These are phyloP conservation scores for Caenorhabditis angaria DNA, from an alignment of 2,888 invertebrate species.

Conservation along the genomic window DNA sequence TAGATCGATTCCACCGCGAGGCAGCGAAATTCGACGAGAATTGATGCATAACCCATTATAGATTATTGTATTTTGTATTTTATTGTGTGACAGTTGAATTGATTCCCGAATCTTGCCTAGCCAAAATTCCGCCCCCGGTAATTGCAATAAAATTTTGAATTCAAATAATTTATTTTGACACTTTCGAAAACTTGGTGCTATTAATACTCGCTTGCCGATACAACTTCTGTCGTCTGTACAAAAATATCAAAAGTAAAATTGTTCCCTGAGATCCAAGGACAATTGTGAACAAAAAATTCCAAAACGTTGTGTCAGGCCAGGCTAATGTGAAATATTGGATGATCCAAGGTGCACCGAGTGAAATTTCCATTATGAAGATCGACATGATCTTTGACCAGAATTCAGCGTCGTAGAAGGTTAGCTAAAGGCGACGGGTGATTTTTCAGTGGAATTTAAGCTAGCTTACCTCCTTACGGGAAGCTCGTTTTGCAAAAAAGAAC, in stretches of 20 bases:
- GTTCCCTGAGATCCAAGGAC: constrained; percentile 47
- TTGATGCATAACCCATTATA: constrained; percentile 41
- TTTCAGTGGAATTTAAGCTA: neutral
- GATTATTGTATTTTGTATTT: neutral
- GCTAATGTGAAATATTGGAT: constrained; percentile 55
- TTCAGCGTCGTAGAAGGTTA: constrained; percentile 27
- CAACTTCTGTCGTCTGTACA: constrained; percentile 32
- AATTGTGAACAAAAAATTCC: constrained; percentile 58
- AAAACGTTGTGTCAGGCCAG: constrained; percentile 28
- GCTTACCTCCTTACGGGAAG: neutral
- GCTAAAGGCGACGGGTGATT: too few relatives aligned
- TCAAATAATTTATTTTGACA: too few relatives aligned
- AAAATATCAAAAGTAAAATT: constrained; percentile 37
- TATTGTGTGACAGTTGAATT: too few relatives aligned
- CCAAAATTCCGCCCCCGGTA: too few relatives aligned
- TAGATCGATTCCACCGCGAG: constrained; percentile 47
- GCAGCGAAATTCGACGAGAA: constrained; percentile 51
- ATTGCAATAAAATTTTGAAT: too few relatives aligned
- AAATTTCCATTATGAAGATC: constrained; percentile 56
- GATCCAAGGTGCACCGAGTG: constrained; percentile 56
- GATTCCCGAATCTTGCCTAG: neutral
- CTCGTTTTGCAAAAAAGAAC: constrained; percentile 35
- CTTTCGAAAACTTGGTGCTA: too few relatives aligned
- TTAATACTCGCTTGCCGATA: neutral
- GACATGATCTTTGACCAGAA: constrained; percentile 45